Evolutionary conservation across 2,888 invertebrate genomes (phyloP).

Genomic region (Herminia tarsipennalis): DNA sequence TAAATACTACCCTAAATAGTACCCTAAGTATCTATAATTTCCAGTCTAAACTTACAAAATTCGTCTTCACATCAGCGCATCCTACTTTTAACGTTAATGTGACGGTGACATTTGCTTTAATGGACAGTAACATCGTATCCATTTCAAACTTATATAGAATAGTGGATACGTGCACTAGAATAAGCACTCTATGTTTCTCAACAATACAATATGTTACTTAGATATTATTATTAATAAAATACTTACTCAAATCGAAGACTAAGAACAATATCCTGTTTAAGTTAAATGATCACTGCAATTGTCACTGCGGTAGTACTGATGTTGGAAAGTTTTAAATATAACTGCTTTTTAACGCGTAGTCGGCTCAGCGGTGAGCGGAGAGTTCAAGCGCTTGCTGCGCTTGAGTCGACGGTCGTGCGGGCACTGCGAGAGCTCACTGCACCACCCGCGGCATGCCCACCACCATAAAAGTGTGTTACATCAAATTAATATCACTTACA

Average conservation of each 20-base stretch:
- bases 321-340: slow-evolving; percentile 15
- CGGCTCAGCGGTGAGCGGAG: slow-evolving; percentile 47
- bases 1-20: no score
- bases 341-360: slow-evolving; percentile 34
- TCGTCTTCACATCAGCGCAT: slow-evolving; percentile 9
- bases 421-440: slow-evolving; percentile 57
- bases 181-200: slow-evolving; percentile 4
- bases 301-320: slow-evolving; percentile 25
- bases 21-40: slow-evolving; percentile 1
- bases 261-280: slow-evolving; percentile 19
- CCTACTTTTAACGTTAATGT: slow-evolving; percentile 18
- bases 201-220: slow-evolving; percentile 12
- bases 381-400: slow-evolving; percentile 59
- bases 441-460: slow-evolving; percentile 46
- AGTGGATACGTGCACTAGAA: slow-evolving; percentile 2
- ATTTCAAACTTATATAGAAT: slow-evolving; percentile 3
- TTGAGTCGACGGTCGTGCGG: slow-evolving; percentile 65
- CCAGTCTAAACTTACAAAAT: slow-evolving; percentile 6
- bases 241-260: slow-evolving; percentile 25
- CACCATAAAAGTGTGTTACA: slow-evolving; percentile 75
- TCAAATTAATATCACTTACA: slow-evolving; percentile 78
- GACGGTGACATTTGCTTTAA: slow-evolving; percentile 21
- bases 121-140: slow-evolving; percentile 4
- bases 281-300: slow-evolving; percentile 21
- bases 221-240: no score